These are phyloP conservation scores for Dromas ardeola DNA, from an alignment of 2,113 vertebrate genomes.

Conservation along the genomic window DNA sequence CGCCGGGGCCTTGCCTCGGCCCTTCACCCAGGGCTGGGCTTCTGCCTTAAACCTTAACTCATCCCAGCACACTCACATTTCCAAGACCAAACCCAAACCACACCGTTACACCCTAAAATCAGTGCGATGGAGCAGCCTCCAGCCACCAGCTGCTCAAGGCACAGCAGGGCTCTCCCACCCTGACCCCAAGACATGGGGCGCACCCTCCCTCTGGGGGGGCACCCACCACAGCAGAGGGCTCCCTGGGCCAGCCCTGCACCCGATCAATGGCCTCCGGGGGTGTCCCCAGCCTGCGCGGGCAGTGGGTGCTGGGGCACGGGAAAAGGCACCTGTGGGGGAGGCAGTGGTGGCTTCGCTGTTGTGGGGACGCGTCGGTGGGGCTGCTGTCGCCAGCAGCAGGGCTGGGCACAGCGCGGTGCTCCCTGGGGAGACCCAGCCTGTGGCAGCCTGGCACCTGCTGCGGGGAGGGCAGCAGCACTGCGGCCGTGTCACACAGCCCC, in stretches of 20 bases:
- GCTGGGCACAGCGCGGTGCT: not conserved
- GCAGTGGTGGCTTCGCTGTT: not conserved
- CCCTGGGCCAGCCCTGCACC: not conserved
- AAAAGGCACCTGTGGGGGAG: conserved; percentile 53
- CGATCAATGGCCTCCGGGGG: not conserved
- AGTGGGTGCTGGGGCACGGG: not conserved
- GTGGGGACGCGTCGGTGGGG: not conserved
- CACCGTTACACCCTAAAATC: fast-evolving
- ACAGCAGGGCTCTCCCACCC: not conserved
- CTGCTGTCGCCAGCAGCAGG: not conserved
- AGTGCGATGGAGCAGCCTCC: not conserved
- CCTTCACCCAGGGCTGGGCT: fast-evolving
- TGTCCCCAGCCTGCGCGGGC: not conserved
- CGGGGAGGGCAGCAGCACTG: not conserved
- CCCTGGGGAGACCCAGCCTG: not conserved
- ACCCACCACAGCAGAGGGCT: not conserved
- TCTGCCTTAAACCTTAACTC: not conserved
- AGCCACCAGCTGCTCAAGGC: not conserved
- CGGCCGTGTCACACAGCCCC: fast-evolving
- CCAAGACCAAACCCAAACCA: not conserved
- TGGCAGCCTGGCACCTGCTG: not conserved
- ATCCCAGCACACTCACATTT: not conserved
- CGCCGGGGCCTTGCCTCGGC: fast-evolving
- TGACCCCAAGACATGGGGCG: not conserved
- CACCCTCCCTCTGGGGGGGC: not conserved